Evolutionary conservation across 1,140 invertebrate species (phyloP).

Genomic region (Drosophila kohkoa): DNA sequence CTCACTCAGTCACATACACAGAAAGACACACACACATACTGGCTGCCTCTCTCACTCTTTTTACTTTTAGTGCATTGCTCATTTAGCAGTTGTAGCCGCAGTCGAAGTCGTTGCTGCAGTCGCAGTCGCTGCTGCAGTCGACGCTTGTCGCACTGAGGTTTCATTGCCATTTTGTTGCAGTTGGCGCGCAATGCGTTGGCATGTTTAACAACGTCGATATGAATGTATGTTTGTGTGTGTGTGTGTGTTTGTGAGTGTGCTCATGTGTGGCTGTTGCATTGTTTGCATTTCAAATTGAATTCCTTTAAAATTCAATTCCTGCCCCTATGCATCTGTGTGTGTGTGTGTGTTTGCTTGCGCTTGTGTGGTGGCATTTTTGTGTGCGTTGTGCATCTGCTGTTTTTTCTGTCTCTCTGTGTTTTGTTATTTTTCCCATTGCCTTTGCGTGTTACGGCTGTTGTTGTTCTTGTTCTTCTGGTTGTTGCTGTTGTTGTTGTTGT

Average conservation of each 20-base stretch:
- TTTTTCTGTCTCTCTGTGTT: constrained; percentile 47
- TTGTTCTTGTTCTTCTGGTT: constrained; percentile 50
- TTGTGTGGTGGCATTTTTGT: constrained; percentile 69
- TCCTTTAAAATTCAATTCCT: constrained; percentile 71
- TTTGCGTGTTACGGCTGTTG: constrained; percentile 36
- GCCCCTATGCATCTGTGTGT: constrained; percentile 40
- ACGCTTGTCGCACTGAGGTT: constrained; percentile 41
- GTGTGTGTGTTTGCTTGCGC: constrained; percentile 25
- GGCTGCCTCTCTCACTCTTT: constrained; percentile 12
- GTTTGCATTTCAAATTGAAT: constrained; percentile 82
- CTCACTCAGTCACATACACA: constrained; percentile 3
- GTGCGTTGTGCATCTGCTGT: constrained; percentile 77
- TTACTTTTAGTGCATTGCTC: constrained; percentile 28
- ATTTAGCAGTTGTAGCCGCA: constrained; percentile 23
- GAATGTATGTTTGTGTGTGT: constrained; percentile 20
- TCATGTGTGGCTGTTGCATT: constrained; percentile 58
- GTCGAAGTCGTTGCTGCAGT: constrained; percentile 15
- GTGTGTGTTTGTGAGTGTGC: constrained; percentile 37
- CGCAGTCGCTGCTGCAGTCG: constrained; percentile 10
- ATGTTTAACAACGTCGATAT: constrained; percentile 24
- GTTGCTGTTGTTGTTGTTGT: constrained; percentile 50
- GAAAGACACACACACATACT: not conserved
- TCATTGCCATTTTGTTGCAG: constrained; percentile 82
- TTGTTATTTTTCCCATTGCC: constrained; percentile 57
- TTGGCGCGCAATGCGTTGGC: constrained; percentile 65